phyloP scores from a whole-genome alignment of 2,113 vertebrate genomes.

The Archocentrus centrarchus region DNA sequence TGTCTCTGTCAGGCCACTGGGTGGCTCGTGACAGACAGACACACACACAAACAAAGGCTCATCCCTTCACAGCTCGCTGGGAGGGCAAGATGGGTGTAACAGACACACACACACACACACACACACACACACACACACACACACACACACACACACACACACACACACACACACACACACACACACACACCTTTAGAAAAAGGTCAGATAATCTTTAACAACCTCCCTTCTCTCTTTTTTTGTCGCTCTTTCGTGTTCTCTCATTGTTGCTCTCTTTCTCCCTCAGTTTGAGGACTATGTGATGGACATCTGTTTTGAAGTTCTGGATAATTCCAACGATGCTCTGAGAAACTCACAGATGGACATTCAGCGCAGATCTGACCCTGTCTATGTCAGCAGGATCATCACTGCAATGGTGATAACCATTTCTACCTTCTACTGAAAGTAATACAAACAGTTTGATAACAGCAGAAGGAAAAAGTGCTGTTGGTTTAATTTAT shows the following conservation, averaged over 20 bases:
- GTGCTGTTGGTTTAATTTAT: neutral
- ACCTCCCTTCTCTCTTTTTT: neutral
- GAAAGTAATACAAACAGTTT: neutral
- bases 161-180: too few species aligned
- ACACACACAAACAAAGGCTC: slow-evolving; percentile 69
- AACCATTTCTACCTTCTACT: neutral
- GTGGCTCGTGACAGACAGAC: too few species aligned
- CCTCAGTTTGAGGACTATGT: slow-evolving; percentile 88
- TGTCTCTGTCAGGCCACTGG: slow-evolving; percentile 9
- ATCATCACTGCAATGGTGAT: slow-evolving; percentile 88
- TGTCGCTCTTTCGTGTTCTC: neutral
- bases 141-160: neutral
- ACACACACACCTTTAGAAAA: neutral
- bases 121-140: neutral
- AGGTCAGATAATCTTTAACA: neutral
- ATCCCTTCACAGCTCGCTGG: slow-evolving; percentile 34
- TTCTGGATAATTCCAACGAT: slow-evolving; percentile 86
- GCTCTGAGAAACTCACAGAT: slow-evolving; percentile 78
- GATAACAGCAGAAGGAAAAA: neutral
- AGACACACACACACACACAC: too few species aligned
- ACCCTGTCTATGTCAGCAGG: slow-evolving; percentile 86
- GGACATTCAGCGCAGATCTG: slow-evolving; percentile 79
- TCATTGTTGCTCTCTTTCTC: neutral
- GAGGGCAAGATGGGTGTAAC: neutral
- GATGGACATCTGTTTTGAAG: slow-evolving; percentile 87